phyloP scores from a whole-genome alignment of 1,140 invertebrate genomes.

The Camponotus vicinus region DNA sequence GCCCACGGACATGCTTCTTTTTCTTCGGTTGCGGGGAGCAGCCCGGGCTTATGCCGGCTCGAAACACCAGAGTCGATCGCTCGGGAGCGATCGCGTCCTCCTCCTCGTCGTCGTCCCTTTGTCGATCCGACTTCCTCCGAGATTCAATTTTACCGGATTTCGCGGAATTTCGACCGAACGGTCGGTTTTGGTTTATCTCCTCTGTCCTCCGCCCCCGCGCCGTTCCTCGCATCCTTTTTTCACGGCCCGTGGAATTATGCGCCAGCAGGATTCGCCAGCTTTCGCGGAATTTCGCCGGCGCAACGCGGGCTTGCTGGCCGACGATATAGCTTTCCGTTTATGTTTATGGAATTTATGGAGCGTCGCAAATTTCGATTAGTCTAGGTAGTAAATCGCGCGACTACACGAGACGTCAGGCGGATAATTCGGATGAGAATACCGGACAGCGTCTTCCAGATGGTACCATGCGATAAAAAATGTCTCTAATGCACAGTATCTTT shows the following conservation, averaged over 20 bases:
- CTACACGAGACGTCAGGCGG: slow-evolving; percentile 33
- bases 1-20: slow-evolving; percentile 73
- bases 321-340: slow-evolving; percentile 57
- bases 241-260: slow-evolving; percentile 69
- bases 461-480: slow-evolving; percentile 6
- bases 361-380: slow-evolving; percentile 44
- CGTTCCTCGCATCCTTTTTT: slow-evolving; percentile 36
- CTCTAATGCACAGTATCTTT: not conserved
- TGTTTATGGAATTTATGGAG: slow-evolving; percentile 55
- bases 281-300: slow-evolving; percentile 68
- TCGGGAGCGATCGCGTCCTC: slow-evolving; percentile 32
- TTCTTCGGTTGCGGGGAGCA: slow-evolving; percentile 65
- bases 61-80: slow-evolving; percentile 50
- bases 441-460: slow-evolving; percentile 31
- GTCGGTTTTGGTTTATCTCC: slow-evolving; percentile 76
- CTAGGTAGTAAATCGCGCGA: slow-evolving; percentile 44
- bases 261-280: slow-evolving; percentile 53
- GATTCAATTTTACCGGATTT: slow-evolving; percentile 82
- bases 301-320: not conserved
- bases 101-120: slow-evolving; percentile 33
- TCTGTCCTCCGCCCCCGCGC: slow-evolving; percentile 29
- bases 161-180: slow-evolving; percentile 77
- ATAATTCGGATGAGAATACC: slow-evolving; percentile 57
- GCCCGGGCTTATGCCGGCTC: slow-evolving; percentile 35
- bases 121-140: slow-evolving; percentile 35